phyloP scores from a whole-genome alignment of 2,113 vertebrate genomes.

The Salvelinus sp. region DNA sequence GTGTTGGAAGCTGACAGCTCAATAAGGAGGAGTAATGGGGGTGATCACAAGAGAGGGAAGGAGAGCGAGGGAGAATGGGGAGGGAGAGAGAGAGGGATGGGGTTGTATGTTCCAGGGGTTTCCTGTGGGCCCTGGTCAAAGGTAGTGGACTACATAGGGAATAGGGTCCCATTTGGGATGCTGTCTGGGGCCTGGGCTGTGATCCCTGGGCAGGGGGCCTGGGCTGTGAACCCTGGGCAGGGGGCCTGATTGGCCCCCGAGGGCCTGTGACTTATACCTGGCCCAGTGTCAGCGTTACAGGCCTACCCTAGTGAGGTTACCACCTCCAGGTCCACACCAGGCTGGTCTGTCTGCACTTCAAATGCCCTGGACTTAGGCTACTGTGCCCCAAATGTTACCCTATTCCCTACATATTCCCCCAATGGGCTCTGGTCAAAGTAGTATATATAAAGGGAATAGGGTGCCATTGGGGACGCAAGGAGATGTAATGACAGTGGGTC shows the following conservation, averaged over 20 bases:
- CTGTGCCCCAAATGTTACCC: too few relatives aligned
- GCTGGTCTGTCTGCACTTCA: slow-evolving; percentile 22
- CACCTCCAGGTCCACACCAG: slow-evolving; percentile 8
- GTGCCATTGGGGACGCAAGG: not conserved
- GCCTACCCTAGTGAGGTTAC: not conserved
- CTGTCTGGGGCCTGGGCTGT: not conserved
- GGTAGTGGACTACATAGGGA: not conserved
- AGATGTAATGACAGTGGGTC: slow-evolving; percentile 48
- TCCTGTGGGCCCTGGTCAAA: too few relatives aligned
- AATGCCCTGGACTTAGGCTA: slow-evolving; percentile 22
- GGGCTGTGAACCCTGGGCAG: not conserved
- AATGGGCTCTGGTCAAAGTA: too few relatives aligned
- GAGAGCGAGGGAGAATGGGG: not conserved
- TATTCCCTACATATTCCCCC: too few relatives aligned
- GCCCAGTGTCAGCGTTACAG: not conserved
- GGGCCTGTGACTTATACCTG: too few relatives aligned
- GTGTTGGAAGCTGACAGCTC: slow-evolving; percentile 3
- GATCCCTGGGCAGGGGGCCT: slow-evolving; percentile 16
- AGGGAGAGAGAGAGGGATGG: not conserved
- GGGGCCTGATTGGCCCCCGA: too few relatives aligned
- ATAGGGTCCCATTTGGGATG: not conserved
- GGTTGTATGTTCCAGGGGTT: too few relatives aligned
- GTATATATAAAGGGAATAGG: too few relatives aligned
- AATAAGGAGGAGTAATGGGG: slow-evolving; percentile 7
- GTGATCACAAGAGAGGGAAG: not conserved